A percentile compares a stretch with the other conserved stretches of the same genome.
Evolutionary conservation across 2,888 invertebrate species (phyloP).

Genomic region (Pecten maximus): DNA sequence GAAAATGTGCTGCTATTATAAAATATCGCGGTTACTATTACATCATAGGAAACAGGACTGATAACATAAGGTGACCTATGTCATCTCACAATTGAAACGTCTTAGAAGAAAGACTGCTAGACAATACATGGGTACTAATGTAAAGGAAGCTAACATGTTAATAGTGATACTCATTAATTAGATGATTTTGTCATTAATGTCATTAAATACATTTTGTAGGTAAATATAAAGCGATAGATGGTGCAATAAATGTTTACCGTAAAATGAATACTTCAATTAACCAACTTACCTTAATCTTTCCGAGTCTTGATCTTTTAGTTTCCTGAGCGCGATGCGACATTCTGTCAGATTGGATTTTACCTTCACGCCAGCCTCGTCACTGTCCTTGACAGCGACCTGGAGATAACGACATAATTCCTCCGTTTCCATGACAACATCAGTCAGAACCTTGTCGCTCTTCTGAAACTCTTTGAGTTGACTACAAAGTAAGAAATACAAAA

Average conservation of each 20-base stretch:
- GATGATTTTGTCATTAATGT: no score
- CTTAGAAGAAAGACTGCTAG: no score
- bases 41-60: not conserved
- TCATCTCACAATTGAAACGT: no score
- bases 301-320: not conserved
- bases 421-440: conserved; percentile 9
- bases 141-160: no score
- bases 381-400: not conserved
- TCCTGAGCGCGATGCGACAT: not conserved
- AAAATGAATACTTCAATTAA: not conserved
- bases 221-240: not conserved
- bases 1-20: no score
- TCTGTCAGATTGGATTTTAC: not conserved
- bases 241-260: not conserved
- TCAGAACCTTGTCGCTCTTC: not conserved
- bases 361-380: not conserved
- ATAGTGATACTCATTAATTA: no score
- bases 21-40: no score
- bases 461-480: not conserved
- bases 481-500: no score
- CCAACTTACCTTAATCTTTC: not conserved
- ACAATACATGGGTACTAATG: no score
- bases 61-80: not conserved
- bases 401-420: not conserved
- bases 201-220: no score